phyloP scores from a whole-genome alignment of 2,888 invertebrate genomes.

The Griposia aprilina region DNA sequence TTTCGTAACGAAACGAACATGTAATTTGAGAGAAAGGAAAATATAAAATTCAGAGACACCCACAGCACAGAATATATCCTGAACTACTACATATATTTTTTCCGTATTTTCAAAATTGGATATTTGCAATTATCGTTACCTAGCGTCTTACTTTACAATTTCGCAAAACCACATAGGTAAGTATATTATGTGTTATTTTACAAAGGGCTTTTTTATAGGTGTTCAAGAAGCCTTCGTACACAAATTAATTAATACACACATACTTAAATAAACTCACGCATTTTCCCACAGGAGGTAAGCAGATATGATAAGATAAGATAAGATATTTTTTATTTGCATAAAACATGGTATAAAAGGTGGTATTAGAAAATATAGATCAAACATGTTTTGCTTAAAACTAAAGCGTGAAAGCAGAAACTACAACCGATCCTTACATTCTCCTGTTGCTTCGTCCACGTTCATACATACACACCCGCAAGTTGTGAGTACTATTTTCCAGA shows the following conservation, averaged over 20 bases:
- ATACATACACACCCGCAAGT: not conserved
- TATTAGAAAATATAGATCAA: too few relatives aligned
- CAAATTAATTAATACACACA: constrained; percentile 24
- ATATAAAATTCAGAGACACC: not conserved
- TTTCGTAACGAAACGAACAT: not conserved
- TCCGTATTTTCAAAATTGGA: not conserved
- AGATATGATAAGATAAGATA: too few relatives aligned
- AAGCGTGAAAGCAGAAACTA: constrained; percentile 1
- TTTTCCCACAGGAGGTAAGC: not conserved
- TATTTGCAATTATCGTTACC: not conserved
- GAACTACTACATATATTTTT: too few relatives aligned
- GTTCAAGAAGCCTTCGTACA: not conserved
- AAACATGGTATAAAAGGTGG: too few relatives aligned
- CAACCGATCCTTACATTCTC: not conserved
- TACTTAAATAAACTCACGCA: not conserved
- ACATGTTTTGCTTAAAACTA: too few relatives aligned
- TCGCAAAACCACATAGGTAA: constrained; percentile 4
- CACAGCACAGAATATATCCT: not conserved
- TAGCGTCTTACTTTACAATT: not conserved
- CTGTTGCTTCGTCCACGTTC: not conserved
- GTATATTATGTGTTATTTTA: too few relatives aligned
- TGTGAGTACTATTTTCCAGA: too few relatives aligned
- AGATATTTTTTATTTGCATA: too few relatives aligned
- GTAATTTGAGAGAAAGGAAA: not conserved
- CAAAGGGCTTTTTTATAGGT: not conserved